Evolutionary conservation across 2,797 vertebrate genomes (phyloP), one percentile per base, ranked within the genome.

Genomic region (Streptopelia turtur): DNA sequence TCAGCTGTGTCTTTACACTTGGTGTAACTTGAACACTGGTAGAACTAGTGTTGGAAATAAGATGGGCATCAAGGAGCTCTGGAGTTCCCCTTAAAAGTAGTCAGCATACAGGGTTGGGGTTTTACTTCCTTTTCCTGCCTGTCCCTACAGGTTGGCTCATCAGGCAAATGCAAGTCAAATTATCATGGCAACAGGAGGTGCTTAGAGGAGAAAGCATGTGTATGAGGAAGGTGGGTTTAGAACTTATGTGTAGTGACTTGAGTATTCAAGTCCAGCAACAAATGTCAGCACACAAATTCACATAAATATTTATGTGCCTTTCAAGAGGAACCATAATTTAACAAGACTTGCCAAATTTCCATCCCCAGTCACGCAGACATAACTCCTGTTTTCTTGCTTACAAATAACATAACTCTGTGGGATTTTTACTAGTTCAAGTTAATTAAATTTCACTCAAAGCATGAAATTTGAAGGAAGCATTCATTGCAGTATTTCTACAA

Each of bases 371-470:
- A 91, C 0, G 23, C 72, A 92, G 71, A 69, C 70, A 7, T 63
- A 88, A 66, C 66, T 96, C n/a, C 77, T 82, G 41, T 92, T 92
- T 94, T 94, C 82, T 96, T 30, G 2, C 83, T 91, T 96, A 95
- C 80, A 91, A 96, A 82, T 87, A 95, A 82, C 76, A 43, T 64
- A 84, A 87, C 47, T 81, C 59, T 5, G 5, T 76, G 90, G 86
- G 94, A 92, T 93, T 94, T 90, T 94, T 74, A 57, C 70, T 84
- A 83, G 83, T 95, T 96, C 71, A 50, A 80, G 86, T 95, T 95
- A 96, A 97, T 94, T 95, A 93, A 74, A 90, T 96, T 94, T 89
- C 83, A 89, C 56, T 95, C 83, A 87, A 89, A 95, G 86, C 91
- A 72, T 90, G 89, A 79, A 72, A 94, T 94, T 63, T 91, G 56